Evolutionary conservation across 2,797 vertebrate genomes (phyloP).

Genomic region (Macrochelys suwanniensis): DNA sequence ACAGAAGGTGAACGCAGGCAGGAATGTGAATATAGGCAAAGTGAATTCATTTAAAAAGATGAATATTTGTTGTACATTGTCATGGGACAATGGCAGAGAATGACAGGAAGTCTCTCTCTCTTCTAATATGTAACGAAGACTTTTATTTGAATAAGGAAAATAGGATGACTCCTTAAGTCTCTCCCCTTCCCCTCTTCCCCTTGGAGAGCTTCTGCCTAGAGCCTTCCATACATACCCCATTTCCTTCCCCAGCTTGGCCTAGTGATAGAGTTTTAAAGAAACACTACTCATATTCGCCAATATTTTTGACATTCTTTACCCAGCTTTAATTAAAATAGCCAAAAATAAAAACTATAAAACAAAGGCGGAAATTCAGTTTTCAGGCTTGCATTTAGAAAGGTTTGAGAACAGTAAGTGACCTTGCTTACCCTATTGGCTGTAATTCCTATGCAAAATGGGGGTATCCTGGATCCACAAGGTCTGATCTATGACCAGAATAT

Average conservation of each 20-base stretch:
- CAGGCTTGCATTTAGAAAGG: neutral
- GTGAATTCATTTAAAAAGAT: neutral
- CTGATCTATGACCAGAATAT: no score
- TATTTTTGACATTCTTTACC: neutral
- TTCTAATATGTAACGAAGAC: rapidly evolving
- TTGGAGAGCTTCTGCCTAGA: neutral
- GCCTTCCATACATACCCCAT: no score
- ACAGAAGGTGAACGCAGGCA: neutral
- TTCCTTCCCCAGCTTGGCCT: neutral
- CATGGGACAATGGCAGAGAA: neutral
- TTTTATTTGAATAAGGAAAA: neutral
- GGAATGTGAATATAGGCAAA: neutral
- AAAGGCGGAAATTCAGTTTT: neutral
- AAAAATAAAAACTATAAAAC: neutral
- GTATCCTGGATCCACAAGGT: no score
- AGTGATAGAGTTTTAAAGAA: neutral
- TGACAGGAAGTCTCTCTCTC: neutral
- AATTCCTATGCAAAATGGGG: no score
- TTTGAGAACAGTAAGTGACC: neutral
- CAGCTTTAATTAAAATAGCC: rapidly evolving
- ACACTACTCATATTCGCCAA: neutral
- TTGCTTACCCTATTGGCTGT: no score
- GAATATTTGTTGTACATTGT: neutral
- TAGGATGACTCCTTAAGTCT: no score
- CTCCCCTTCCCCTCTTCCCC: rapidly evolving